Evolutionary conservation across 2,113 vertebrate genomes (phyloP).

Genomic region (Apaloderma vittatum): DNA sequence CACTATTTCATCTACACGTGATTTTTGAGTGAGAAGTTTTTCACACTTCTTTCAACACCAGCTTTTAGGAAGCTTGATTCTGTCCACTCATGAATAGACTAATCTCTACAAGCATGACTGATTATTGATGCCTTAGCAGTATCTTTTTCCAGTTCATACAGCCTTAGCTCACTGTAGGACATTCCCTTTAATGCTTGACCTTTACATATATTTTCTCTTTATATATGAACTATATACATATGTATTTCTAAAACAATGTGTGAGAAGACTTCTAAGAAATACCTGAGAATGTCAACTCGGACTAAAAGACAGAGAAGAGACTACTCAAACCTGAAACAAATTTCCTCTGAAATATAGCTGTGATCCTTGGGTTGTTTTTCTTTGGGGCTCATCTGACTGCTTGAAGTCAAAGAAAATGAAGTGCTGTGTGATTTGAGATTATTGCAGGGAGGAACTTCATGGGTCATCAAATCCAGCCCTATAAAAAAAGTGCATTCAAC

Average conservation of each 20-base stretch:
- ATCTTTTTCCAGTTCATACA: not conserved
- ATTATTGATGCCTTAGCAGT: not conserved
- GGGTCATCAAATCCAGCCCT: constrained; percentile 48
- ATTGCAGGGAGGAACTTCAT: constrained; percentile 17
- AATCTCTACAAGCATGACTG: not conserved
- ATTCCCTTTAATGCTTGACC: not conserved
- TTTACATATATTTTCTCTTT: not conserved
- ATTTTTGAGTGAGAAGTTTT: not conserved
- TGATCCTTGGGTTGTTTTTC: constrained; percentile 27
- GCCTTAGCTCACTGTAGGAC: not conserved
- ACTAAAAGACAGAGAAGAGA: not conserved
- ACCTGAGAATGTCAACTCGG: not conserved
- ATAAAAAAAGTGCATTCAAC: not conserved
- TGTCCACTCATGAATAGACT: not conserved
- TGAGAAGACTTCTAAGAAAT: not conserved
- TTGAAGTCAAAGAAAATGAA: constrained; percentile 21
- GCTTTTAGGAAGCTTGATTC: not conserved
- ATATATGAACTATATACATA: not conserved
- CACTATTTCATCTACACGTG: not conserved
- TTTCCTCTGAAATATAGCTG: not conserved
- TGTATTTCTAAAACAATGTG: not conserved
- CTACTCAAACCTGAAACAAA: not conserved
- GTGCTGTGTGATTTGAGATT: constrained; percentile 21
- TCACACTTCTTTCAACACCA: not conserved
- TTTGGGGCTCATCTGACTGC: not conserved